Evolutionary conservation across 2,113 vertebrate genomes (phyloP).

Genomic region (Bos javanicus): DNA sequence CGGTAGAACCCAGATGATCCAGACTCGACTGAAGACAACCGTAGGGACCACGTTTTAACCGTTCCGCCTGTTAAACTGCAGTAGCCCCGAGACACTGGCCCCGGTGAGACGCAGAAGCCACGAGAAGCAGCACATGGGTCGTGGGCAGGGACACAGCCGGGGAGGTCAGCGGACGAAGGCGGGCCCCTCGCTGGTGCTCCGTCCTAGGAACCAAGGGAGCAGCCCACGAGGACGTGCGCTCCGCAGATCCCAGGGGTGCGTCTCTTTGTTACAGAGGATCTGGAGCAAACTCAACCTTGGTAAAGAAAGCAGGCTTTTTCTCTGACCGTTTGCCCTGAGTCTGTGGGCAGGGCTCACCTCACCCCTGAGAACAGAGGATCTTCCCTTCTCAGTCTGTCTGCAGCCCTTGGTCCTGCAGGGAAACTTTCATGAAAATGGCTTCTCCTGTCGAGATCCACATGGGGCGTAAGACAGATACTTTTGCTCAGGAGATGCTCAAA

Average conservation of each 20-base stretch:
- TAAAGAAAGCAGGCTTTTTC: not conserved
- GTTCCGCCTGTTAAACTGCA: not conserved
- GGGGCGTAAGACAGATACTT: not conserved
- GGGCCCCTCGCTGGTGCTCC: accelerated
- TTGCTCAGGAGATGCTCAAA: not conserved
- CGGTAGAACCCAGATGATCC: conserved; percentile 89
- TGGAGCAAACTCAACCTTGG: not conserved
- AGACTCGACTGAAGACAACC: conserved; percentile 75
- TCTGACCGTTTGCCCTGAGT: not conserved
- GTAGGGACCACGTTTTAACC: conserved; percentile 68
- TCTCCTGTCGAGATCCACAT: not conserved
- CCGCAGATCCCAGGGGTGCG: accelerated
- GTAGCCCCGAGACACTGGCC: not conserved
- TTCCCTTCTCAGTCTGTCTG: not conserved
- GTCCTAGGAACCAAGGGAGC: not conserved
- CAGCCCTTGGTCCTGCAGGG: not conserved
- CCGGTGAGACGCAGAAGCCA: not conserved
- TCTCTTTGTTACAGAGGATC: not conserved
- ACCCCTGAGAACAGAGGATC: not conserved
- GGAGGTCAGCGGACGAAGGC: not conserved
- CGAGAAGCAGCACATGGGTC: not conserved
- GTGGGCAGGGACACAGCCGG: not conserved
- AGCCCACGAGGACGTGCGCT: not conserved
- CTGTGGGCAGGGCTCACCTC: not conserved
- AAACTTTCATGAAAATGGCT: not conserved